Base-by-base conservation (phyloP, 1,140 invertebrate genomes). In the Rhopalosiphum maidis region DNA sequence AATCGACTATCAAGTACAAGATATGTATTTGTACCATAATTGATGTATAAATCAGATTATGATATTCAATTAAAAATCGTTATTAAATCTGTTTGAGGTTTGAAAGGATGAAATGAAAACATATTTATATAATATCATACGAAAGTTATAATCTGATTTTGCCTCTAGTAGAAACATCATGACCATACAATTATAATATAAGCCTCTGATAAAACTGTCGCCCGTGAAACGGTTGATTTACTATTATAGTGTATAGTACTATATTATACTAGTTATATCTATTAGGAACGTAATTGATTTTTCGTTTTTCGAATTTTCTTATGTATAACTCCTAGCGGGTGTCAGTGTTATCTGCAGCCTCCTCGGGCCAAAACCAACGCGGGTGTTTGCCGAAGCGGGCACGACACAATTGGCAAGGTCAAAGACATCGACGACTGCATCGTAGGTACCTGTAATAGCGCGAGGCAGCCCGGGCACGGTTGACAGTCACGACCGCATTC, bases 401-500 rank as follows among this genome's bases (percentile, higher is more conserved):
- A 48, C 60, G 55, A 77, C 90, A 43, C 68, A n/a, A 43, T 48
- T 82, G 90, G 90, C 90, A 91, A 91, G 90, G 90, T 91, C 90
- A 77, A 91, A 91, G 90, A 91, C 90, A 77, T 90, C 43, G n/a
- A 87, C 23, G 83, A 41, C 22, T 85, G 22, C 41, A 37, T 22
- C 77, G 35, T n/a, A 37, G 35, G 35, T 83, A 83, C 35, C n/a
- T 22, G 85, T 46, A 88, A 46, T 43, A n/a, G 35, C 23, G 35
- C 41, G 25, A 41, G 37, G 89, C 41, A 55, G 54, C 54, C 51
- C 55, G 89, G 89, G 90, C 90, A 91, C 90, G 90, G 90, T 91
- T 91, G 60, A 91, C 60, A 91, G 90, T 91, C 90, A 91, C 90
- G 90, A 91, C 90, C 60, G 90, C 90, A 77, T 91, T 91, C 55